Percentiles rank a stretch among this genome's conserved stretches.
phyloP scores from a whole-genome alignment of 2,888 invertebrate species.

The Tuta absoluta region DNA sequence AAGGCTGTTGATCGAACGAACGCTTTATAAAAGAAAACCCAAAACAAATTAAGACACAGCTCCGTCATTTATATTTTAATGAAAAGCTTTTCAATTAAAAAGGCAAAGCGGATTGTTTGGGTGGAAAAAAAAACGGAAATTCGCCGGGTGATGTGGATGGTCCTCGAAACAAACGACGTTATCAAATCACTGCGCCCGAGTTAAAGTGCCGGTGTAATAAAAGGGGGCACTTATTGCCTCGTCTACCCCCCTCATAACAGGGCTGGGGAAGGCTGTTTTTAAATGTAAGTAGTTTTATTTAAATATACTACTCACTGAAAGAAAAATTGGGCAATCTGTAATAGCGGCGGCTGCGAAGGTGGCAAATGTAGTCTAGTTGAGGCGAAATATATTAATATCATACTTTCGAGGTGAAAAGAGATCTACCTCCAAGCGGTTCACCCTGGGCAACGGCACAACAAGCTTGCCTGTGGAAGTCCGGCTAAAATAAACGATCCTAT shows the following conservation, averaged over 20 bases:
- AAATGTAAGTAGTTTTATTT: too few relatives aligned
- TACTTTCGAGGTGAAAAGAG: too few relatives aligned
- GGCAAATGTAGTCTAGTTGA: too few relatives aligned
- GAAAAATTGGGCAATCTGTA: too few relatives aligned
- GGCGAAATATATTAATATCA: too few relatives aligned
- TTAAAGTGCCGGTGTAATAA: constrained; percentile 78
- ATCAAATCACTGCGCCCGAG: constrained; percentile 80
- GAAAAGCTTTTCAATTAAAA: constrained; percentile 55
- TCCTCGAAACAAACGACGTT: constrained; percentile 78
- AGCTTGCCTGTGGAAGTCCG: too few relatives aligned
- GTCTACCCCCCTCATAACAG: constrained; percentile 32
- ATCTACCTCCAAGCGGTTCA: too few relatives aligned
- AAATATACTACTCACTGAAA: too few relatives aligned
- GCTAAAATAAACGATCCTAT: too few relatives aligned
- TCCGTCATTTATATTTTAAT: constrained; percentile 40
- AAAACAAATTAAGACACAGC: constrained; percentile 16
- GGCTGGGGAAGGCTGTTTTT: constrained; percentile 1
- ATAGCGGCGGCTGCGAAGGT: too few relatives aligned
- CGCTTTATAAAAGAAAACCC: not conserved
- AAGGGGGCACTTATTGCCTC: constrained; percentile 75
- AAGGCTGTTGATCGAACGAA: not conserved
- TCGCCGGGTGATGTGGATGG: constrained; percentile 64
- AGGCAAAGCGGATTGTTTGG: constrained; percentile 41
- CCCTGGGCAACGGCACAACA: too few relatives aligned
- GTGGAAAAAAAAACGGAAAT: constrained; percentile 36